Conservation (phyloP, 2,113 vertebrate genomes). For the Polypterus senegalus region DNA sequence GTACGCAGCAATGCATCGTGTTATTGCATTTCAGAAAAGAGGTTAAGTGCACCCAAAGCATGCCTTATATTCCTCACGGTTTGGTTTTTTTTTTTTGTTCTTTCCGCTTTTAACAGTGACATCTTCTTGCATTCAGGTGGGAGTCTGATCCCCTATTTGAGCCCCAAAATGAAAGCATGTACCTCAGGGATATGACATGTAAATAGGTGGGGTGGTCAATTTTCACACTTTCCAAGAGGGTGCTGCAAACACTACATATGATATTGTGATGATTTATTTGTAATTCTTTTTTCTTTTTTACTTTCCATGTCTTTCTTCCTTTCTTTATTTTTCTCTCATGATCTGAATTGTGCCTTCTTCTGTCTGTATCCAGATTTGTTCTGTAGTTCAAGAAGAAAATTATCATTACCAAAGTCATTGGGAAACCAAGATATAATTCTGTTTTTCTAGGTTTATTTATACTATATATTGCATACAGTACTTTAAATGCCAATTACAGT, state of each 20-base stretch:
- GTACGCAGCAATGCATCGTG: too few relatives aligned
- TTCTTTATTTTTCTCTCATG: slow-evolving; percentile 66
- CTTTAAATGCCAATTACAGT: slow-evolving; percentile 99
- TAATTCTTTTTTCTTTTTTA: slow-evolving; percentile 11
- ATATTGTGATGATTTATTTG: slow-evolving; percentile 25
- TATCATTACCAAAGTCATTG: slow-evolving; percentile 95
- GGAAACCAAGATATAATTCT: slow-evolving; percentile 79
- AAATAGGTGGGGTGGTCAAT: slow-evolving; percentile 62
- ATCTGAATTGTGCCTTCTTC: slow-evolving; percentile 63
- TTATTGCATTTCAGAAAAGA: too few relatives aligned
- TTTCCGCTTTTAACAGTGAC: too few relatives aligned
- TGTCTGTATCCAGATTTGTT: slow-evolving; percentile 51
- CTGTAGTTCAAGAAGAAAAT: slow-evolving; percentile 59
- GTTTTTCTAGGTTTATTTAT: slow-evolving; percentile 95
- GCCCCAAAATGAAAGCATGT: slow-evolving; percentile 47
- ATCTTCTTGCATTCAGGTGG: not conserved
- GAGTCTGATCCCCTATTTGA: slow-evolving; percentile 25
- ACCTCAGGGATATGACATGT: slow-evolving; percentile 86
- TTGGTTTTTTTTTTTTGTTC: too few relatives aligned
- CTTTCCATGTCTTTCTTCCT: slow-evolving; percentile 47
- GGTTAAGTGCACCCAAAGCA: too few relatives aligned
- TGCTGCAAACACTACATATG: slow-evolving; percentile 56
- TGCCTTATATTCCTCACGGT: too few relatives aligned
- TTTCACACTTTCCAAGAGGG: slow-evolving; percentile 58
- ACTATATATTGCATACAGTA: slow-evolving; percentile 99